Percentiles rank a stretch among this genome's conserved stretches.
Conservation (phyloP, 2,797 vertebrate genomes). For the Eulemur mongoz region DNA sequence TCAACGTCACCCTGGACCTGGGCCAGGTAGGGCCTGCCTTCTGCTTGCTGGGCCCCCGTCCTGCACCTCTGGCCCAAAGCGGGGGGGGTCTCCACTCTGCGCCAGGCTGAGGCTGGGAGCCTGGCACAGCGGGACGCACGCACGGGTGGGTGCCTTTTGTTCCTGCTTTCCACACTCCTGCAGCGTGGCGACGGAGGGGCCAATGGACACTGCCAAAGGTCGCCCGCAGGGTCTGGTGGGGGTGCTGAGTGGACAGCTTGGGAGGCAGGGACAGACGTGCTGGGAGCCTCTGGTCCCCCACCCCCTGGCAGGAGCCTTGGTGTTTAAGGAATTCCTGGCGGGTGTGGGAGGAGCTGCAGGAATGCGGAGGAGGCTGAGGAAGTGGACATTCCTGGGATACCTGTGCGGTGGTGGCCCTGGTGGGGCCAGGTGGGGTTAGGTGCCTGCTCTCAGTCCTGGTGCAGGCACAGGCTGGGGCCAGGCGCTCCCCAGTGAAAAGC, state of each 20-base stretch:
- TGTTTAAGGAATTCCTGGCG: constrained; percentile 61
- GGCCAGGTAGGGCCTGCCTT: constrained; percentile 91
- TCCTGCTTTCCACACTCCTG: neutral
- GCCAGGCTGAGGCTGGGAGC: rapidly evolving
- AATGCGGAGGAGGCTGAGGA: neutral
- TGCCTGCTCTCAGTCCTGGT: neutral
- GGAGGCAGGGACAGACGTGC: neutral
- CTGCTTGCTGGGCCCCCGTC: neutral
- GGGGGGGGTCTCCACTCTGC: neutral
- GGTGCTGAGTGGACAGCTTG: neutral
- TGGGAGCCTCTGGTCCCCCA: neutral
- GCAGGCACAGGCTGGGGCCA: neutral
- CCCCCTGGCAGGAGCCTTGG: neutral
- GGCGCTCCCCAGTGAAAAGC: rapidly evolving
- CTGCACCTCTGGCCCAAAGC: neutral
- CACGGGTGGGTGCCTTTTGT: neutral
- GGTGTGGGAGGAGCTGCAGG: constrained; percentile 49
- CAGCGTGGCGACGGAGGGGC: rapidly evolving
- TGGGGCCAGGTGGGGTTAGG: neutral
- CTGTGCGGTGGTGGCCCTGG: neutral
- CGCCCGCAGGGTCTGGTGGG: neutral
- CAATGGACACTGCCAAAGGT: neutral
- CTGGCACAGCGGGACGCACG: neutral
- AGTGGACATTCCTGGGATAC: constrained; percentile 75
- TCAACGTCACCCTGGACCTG: constrained; percentile 97